Base-by-base conservation (phyloP, 2,797 vertebrate genomes). In the Huso huso region DNA sequence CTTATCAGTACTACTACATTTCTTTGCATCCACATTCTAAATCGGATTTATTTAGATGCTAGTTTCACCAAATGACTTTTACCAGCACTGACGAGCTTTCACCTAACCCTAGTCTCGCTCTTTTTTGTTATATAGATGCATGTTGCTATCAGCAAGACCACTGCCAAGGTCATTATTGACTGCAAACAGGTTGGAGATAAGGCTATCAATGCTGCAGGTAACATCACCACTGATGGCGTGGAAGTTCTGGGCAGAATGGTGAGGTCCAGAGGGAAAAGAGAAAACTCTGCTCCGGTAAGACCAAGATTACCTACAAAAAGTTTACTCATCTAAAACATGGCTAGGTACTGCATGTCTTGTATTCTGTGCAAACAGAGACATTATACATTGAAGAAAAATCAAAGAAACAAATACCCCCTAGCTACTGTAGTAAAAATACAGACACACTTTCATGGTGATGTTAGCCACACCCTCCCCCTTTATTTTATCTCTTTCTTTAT, bases 161-260 rank as follows among this genome's bases (percentile, higher is more conserved):
- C 83, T 0, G 91, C 91, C 68, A 94, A 91, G 85, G 87, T 96
- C 75, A 86, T 97, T 68, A 81, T 99, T 53, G 96, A 99, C 87
- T 99, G 97, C 78, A 91, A 93, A 71, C 76, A 86, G 68, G 90
- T 92, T 0, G 88, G 85, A 0, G 95, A 96, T 81, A 96, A 96
- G 76, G 75, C 87, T 15, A 85, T 96, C 74, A 91, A 76, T 6
- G 92, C 91, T 6, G 91, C 94, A 0, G 93, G 95, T 0, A 99
- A 98, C 77, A 92, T 97, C 74, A 95, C 91, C 12, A 86, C 83
- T 0, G 89, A 96, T 49, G 97, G 96, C 18, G 75, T 91, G 11
- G 97, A 99, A 84, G 84, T 97, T 6, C 85, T 99, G 11, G 97
- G 97, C 3, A 90, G 94, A 66, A 93, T 92, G 88, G 89, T 95